These are phyloP conservation scores for Crotalus viridis DNA, from an alignment of 2,113 vertebrate genomes.

Conservation along the genomic window DNA sequence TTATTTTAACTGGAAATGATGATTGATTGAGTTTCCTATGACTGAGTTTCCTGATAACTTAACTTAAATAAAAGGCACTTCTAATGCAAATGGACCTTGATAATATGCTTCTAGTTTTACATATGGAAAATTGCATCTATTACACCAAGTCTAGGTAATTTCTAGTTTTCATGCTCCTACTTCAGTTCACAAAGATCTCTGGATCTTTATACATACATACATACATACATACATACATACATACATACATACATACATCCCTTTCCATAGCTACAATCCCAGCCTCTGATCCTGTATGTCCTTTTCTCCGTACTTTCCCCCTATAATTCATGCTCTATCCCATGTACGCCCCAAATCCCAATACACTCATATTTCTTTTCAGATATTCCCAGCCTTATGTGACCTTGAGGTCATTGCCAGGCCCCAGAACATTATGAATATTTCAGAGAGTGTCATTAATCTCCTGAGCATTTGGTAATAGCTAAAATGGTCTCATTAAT, in stretches of 20 bases:
- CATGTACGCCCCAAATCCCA: not conserved
- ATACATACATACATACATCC: too few species aligned
- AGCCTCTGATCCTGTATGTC: not conserved
- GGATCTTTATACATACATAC: not conserved
- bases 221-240: too few species aligned
- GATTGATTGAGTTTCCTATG: not conserved
- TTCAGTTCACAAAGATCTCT: not conserved
- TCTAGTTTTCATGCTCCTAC: not conserved
- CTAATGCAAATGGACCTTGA: not conserved
- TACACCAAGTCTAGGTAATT: not conserved
- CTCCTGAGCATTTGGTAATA: not conserved
- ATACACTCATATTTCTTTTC: not conserved
- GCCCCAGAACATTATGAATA: not conserved
- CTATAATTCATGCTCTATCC: not conserved
- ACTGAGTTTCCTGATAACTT: not conserved
- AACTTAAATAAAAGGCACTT: not conserved
- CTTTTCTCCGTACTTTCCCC: not conserved
- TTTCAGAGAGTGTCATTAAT: not conserved
- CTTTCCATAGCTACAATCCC: not conserved
- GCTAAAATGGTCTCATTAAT: not conserved
- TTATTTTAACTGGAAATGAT: not conserved
- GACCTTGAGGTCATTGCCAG: not conserved
- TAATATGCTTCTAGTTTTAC: not conserved
- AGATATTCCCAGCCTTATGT: not conserved
- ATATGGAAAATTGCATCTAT: not conserved